A percentile compares a stretch with the other conserved stretches of the same genome.
Evolutionary conservation across 2,797 vertebrate genomes (phyloP).

Genomic region (Tamandua tetradactyla): DNA sequence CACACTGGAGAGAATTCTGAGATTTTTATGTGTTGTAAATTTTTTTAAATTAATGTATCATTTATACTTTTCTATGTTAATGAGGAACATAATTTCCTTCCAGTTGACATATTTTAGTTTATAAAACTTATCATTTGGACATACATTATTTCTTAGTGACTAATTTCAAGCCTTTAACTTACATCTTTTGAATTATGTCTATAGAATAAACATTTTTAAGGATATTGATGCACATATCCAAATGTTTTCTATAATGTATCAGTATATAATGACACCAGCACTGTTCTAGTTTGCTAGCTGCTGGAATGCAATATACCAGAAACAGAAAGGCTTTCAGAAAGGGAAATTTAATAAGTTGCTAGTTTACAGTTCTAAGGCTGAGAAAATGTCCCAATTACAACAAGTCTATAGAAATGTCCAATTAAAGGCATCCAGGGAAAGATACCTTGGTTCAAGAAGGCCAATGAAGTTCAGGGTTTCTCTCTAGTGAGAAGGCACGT

Average conservation of each 20-base stretch:
- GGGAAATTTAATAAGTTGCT: no score
- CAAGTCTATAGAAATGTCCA: no score
- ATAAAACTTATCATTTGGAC: not conserved
- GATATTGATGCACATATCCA: not conserved
- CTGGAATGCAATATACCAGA: no score
- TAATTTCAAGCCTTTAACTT: not conserved
- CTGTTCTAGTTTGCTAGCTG: no score
- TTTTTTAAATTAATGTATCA: not conserved
- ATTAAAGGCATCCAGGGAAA: no score
- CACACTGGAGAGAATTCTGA: not conserved
- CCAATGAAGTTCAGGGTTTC: no score
- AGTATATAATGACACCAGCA: no score
- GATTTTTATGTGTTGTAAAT: not conserved
- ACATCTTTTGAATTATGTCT: not conserved
- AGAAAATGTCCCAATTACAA: no score
- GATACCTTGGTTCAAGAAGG: no score
- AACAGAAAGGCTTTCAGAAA: no score
- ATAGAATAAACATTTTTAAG: not conserved
- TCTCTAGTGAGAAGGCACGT: no score
- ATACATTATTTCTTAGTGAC: not conserved
- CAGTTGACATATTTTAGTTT: not conserved
- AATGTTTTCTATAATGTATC: not conserved
- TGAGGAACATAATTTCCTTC: not conserved
- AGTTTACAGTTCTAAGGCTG: no score
- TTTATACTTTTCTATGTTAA: not conserved